phyloP scores from a whole-genome alignment of 2,797 vertebrate species.

The Dicrostonyx torquatus region DNA sequence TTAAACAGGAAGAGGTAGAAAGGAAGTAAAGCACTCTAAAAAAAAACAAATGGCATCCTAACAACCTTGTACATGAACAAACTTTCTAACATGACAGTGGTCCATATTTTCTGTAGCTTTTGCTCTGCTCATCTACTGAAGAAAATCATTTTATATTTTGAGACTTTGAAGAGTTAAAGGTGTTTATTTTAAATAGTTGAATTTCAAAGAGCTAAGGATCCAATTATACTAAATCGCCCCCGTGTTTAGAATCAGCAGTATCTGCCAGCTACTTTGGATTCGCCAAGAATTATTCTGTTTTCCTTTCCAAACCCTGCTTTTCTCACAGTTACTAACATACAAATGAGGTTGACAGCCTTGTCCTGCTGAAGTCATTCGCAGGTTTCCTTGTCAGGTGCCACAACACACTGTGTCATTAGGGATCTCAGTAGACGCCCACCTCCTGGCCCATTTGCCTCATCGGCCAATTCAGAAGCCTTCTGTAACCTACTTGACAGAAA shows the following conservation, averaged over 20 bases:
- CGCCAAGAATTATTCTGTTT: constrained; percentile 25
- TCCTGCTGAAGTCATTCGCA: not conserved
- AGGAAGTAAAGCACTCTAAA: not conserved
- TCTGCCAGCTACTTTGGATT: constrained; percentile 10
- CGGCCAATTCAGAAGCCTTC: constrained; percentile 45
- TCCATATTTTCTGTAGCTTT: constrained; percentile 41
- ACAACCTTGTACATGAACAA: constrained; percentile 24
- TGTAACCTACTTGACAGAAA: constrained; percentile 33
- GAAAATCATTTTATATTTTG: constrained; percentile 18
- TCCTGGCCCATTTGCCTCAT: constrained; percentile 42
- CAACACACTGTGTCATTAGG: constrained; percentile 38
- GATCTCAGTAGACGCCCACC: not conserved
- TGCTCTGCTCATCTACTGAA: not conserved
- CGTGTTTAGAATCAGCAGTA: not conserved
- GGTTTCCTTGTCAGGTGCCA: constrained; percentile 48
- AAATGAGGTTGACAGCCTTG: constrained; percentile 22
- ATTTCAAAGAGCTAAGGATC: constrained; percentile 43
- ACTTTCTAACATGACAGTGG: constrained; percentile 45
- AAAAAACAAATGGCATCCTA: constrained; percentile 12
- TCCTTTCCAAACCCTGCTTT: constrained; percentile 33
- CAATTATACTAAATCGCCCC: not conserved
- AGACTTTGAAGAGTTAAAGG: constrained; percentile 60
- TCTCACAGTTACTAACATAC: constrained; percentile 28
- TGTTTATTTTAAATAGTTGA: not conserved
- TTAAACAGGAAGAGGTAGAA: not conserved